These are phyloP conservation scores for Brachymystax lenok DNA, from an alignment of 2,797 vertebrate species.

Conservation along the genomic window DNA sequence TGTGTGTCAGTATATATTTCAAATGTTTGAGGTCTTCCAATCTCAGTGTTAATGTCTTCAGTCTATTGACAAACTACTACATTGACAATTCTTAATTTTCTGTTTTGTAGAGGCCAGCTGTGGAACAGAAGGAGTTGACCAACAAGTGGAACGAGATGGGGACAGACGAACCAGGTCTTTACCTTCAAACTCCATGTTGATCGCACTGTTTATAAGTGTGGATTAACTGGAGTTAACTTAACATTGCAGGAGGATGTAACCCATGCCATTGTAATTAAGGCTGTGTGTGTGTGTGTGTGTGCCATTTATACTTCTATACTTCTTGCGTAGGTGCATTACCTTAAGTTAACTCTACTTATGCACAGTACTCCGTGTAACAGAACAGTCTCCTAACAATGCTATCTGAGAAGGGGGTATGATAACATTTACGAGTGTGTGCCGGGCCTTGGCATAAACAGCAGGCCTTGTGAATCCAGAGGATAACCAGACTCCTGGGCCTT, in stretches of 20 bases:
- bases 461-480: constrained; percentile 53
- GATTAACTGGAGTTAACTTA: neutral
- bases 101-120: constrained; percentile 80
- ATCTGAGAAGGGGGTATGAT: constrained; percentile 58
- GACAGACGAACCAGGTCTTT: constrained; percentile 93
- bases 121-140: constrained; percentile 91
- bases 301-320: neutral
- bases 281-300: neutral
- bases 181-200: constrained; percentile 28
- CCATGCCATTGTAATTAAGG: neutral
- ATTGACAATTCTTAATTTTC: too few species aligned
- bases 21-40: too few species aligned
- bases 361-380: constrained; percentile 31
- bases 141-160: constrained; percentile 99
- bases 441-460: constrained; percentile 70
- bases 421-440: constrained; percentile 69
- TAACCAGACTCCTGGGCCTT: constrained; percentile 70
- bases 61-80: neutral
- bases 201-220: neutral
- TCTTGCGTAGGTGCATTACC: neutral
- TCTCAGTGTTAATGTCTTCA: neutral
- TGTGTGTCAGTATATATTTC: neutral
- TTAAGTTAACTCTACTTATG: constrained; percentile 13
- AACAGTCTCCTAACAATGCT: constrained; percentile 60
- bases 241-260: neutral